Evolutionary conservation across 2,888 invertebrate species (phyloP).

Genomic region (Tupiocoris notatus): DNA sequence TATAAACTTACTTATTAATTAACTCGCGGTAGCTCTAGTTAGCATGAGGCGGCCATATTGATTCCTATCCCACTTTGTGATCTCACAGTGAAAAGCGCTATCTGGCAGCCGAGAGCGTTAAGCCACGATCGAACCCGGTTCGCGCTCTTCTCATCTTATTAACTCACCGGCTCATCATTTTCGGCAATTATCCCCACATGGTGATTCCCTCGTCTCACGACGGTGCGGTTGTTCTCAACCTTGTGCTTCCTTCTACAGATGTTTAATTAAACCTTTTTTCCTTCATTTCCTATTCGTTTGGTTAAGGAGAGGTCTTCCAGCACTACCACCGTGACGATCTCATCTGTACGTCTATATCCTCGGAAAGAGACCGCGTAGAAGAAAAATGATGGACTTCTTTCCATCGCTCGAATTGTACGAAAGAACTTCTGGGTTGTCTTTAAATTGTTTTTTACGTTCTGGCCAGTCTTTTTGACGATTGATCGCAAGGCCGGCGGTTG

Average conservation of each 20-base stretch:
- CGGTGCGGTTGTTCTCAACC: not conserved
- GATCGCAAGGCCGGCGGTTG: slow-evolving; percentile 19
- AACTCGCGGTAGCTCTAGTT: slow-evolving; percentile 14
- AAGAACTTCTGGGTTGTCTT: slow-evolving; percentile 3
- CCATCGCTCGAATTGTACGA: slow-evolving; percentile 18
- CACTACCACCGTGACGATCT: not conserved
- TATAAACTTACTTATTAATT: slow-evolving; percentile 42
- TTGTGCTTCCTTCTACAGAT: not conserved
- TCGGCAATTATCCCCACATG: slow-evolving; percentile 9
- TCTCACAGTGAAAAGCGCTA: not conserved
- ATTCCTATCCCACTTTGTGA: slow-evolving; percentile 2
- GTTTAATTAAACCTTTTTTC: slow-evolving; percentile 10
- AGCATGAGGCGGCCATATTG: slow-evolving; percentile 34
- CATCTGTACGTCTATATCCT: slow-evolving; percentile 29
- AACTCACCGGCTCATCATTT: not conserved
- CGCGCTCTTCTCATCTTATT: not conserved
- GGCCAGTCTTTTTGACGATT: slow-evolving; percentile 9
- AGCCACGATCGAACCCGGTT: not conserved
- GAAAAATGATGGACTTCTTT: slow-evolving; percentile 19
- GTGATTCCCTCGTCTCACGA: not conserved
- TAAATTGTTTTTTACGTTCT: not conserved
- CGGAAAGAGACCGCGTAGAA: slow-evolving; percentile 1
- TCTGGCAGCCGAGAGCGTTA: not conserved
- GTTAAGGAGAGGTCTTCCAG: slow-evolving; percentile 1
- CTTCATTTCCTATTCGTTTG: slow-evolving; percentile 17